A percentile compares a stretch with the other conserved stretches of the same genome.
These are phyloP conservation scores for Monarcha castaneiventris DNA, from an alignment of 2,113 vertebrate species.

Conservation along the genomic window DNA sequence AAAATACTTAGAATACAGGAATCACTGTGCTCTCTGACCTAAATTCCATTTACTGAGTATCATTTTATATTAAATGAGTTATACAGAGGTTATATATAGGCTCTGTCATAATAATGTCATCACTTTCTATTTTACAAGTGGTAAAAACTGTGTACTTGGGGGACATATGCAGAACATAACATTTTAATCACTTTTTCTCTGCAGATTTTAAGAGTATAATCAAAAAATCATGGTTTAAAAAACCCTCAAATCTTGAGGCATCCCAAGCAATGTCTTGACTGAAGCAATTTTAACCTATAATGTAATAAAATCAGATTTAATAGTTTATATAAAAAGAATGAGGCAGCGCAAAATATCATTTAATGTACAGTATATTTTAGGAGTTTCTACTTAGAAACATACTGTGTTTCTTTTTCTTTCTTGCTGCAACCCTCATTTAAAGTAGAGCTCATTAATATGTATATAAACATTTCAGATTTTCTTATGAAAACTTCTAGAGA, in stretches of 20 bases:
- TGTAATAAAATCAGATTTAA: slow-evolving; percentile 4
- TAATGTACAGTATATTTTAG: not conserved
- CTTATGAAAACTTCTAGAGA: not conserved
- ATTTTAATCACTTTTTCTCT: slow-evolving; percentile 15
- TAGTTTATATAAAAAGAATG: not conserved
- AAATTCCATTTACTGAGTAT: not conserved
- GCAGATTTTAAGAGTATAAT: slow-evolving; percentile 3
- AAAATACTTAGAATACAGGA: not conserved
- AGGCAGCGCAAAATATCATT: not conserved
- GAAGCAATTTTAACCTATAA: slow-evolving; percentile 4
- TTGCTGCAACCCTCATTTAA: not conserved
- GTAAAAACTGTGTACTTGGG: not conserved
- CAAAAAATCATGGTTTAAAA: not conserved
- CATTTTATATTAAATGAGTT: not conserved
- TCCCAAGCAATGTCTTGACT: not conserved
- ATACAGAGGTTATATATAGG: not conserved
- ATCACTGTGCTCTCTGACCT: not conserved
- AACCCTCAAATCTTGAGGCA: not conserved
- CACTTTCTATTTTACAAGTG: not conserved
- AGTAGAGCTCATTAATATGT: not conserved
- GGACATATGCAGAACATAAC: slow-evolving; percentile 2
- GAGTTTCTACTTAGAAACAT: not conserved
- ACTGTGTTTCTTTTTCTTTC: not conserved
- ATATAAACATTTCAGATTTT: not conserved
- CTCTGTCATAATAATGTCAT: not conserved